These are phyloP conservation scores for Intellagama lesueurii DNA, from an alignment of 2,797 vertebrate genomes.

Conservation along the genomic window DNA sequence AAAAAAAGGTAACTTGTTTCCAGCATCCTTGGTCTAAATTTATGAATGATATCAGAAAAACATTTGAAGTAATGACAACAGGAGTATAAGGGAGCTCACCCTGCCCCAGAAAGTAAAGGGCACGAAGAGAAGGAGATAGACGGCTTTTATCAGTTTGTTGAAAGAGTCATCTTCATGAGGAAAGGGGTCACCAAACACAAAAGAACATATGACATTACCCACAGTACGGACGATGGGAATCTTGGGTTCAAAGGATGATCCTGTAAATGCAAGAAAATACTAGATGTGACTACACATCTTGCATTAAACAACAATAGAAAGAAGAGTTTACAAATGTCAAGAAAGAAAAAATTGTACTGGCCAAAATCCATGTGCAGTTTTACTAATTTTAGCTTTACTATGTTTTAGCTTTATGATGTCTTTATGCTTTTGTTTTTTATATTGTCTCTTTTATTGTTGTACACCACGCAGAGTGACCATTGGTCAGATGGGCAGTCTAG, in stretches of 20 bases:
- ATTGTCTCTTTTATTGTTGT: too few relatives aligned
- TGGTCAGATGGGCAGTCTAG: too few relatives aligned
- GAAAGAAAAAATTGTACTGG: not conserved
- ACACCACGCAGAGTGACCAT: too few relatives aligned
- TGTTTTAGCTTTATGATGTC: too few relatives aligned
- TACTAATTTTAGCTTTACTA: too few relatives aligned
- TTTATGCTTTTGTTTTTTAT: too few relatives aligned
- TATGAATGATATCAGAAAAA: too few relatives aligned
- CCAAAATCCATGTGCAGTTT: not conserved
- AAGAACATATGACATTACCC: rapidly evolving
- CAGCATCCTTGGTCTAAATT: not conserved
- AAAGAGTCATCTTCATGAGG: conserved; percentile 46
- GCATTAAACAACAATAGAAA: not conserved
- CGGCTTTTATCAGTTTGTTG: conserved; percentile 65
- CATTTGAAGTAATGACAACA: not conserved
- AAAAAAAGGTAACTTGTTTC: not conserved
- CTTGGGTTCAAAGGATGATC: conserved; percentile 59
- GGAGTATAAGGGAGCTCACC: conserved; percentile 60
- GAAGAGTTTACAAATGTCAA: not conserved
- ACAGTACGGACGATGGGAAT: not conserved
- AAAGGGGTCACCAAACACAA: not conserved
- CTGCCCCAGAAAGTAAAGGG: conserved; percentile 66
- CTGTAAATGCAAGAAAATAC: conserved; percentile 38
- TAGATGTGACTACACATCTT: not conserved
- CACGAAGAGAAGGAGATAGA: conserved; percentile 67